Base-by-base conservation (phyloP, 2,888 invertebrate genomes). In the Hydroisotoma schaefferi region DNA sequence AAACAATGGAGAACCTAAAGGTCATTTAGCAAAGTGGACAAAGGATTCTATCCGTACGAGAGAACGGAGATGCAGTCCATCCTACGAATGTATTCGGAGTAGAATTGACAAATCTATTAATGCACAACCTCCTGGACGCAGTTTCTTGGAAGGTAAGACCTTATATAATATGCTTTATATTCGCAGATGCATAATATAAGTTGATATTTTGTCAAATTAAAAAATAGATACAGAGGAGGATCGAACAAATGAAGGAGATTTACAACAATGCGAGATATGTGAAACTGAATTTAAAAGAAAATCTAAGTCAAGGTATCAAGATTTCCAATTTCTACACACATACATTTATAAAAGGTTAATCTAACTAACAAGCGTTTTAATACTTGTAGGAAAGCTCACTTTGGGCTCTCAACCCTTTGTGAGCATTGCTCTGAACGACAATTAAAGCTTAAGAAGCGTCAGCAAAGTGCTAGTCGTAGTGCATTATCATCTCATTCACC, bases 361-460 rank as follows among this genome's bases (percentile, higher is more conserved):
- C n/a, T n/a, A n/a, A n/a, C n/a, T n/a, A n/a, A n/a, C n/a, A n/a
- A n/a, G n/a, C n/a, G n/a, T n/a, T n/a, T n/a, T n/a, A n/a, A n/a
- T 27, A 22, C 12, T 47, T 43, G 46, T 29, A 68, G 67, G 52
- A 72, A 70, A 59, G 63, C 68, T 1, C 66, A 70, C 38, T 72
- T 72, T 61, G 72, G 72, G 1, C 48, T 72, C 20, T 67, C 69
- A 77, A 82, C 95, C 27, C 85, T 92, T 76, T 98, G 98, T 78
- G 92, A 94, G 75, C 81, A 82, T 46, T 98, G 98, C 75, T 85
- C 93, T 8, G 90, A 91, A 55, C 88, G 87, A 73, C 88, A 82
- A 76, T 79, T 82, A 70, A 82, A 76, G 38, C 73, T 73, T 10
- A 76, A 75, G 58, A 75, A 74, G 62, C 73, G 74, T 22, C 66